phyloP scores from a whole-genome alignment of 2,113 vertebrate genomes.

The Oncorhynchus kisutch region DNA sequence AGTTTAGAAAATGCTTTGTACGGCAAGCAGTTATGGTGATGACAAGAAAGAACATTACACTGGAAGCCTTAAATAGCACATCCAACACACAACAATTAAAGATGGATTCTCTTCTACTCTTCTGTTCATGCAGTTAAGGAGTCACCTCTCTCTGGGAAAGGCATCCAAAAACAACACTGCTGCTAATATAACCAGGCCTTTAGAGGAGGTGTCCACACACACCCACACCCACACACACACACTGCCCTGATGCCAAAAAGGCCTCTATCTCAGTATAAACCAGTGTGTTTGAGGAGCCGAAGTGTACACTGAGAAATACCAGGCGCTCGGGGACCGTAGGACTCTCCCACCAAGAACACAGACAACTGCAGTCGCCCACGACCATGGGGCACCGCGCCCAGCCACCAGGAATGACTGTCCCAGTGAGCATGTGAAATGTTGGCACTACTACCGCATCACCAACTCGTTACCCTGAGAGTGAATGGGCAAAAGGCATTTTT shows the following conservation, averaged over 20 bases:
- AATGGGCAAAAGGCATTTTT: conserved; percentile 1
- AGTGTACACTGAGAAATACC: conserved; percentile 46
- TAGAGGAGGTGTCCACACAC: neutral
- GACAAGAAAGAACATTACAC: conserved; percentile 47
- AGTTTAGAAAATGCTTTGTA: neutral
- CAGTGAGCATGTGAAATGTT: conserved; percentile 47
- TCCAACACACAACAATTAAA: conserved; percentile 31
- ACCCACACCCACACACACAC: conserved; percentile 19
- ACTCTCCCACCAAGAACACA: conserved; percentile 47
- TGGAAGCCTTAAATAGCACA: conserved; percentile 38
- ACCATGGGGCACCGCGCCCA: conserved; percentile 54
- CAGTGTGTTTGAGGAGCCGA: conserved; percentile 28
- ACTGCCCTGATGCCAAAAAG: conserved; percentile 16
- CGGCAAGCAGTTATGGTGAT: conserved; percentile 48
- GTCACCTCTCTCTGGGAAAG: neutral
- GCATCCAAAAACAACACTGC: neutral
- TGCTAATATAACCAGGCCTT: neutral
- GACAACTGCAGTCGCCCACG: conserved; percentile 48
- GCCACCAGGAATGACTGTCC: conserved; percentile 53
- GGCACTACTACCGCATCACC: conserved; percentile 39
- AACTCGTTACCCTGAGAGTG: conserved; percentile 38
- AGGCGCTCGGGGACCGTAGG: conserved; percentile 39
- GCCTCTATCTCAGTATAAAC: conserved; percentile 32
- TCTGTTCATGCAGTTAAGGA: neutral
- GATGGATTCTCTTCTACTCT: conserved; percentile 44